Base-by-base conservation (phyloP, 2,888 invertebrate species). In the Drosophila barbarae region DNA sequence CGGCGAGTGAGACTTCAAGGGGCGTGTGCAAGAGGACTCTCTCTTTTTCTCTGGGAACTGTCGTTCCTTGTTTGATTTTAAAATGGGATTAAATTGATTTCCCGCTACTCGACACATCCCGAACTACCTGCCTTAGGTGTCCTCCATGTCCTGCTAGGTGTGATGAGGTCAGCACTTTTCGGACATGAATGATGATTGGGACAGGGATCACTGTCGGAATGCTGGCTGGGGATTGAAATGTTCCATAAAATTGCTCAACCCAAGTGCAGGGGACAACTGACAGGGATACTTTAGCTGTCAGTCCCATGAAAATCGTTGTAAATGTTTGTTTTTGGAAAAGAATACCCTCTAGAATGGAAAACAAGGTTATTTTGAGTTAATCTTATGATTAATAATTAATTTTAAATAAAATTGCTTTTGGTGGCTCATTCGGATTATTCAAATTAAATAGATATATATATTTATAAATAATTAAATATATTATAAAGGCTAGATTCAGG, bases 71-170 rank as follows among this genome's bases (percentile, higher is more conserved):
- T 53, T 72, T 67, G 72, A 77, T 68, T 76, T 73, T 59, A 64
- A 84, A 80, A 84, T 78, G 58, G 82, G 80, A 78, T 80, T 80
- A 81, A 80, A 84, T 84, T 81, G 84, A 81, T 84, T 84, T 84
- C 71, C 59, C 71, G 82, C 84, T 84, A 78, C 80, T 76, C 71
- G 61, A 74, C 55, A 26, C 42, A 15, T 15, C 28, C 30, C 34
- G n/a, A 53, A 42, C 50, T 67, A 67, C 67, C 69, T 69, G 69
- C 46, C 26, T 12, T 34, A 26, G 23, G 44, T 8, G 51, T 36
- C 12, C 57, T 34, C 13, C n/a, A 23, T 13, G 35, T 26, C 23
- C 32, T 42, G 38, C 69, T 55, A 38, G 63, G 56, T 57, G 64
- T 23, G 56, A 80, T 79, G 79, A 83, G 60, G 67, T 84, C 78